phyloP scores from a whole-genome alignment of 2,888 invertebrate genomes.

The Priocnemis perturbator region DNA sequence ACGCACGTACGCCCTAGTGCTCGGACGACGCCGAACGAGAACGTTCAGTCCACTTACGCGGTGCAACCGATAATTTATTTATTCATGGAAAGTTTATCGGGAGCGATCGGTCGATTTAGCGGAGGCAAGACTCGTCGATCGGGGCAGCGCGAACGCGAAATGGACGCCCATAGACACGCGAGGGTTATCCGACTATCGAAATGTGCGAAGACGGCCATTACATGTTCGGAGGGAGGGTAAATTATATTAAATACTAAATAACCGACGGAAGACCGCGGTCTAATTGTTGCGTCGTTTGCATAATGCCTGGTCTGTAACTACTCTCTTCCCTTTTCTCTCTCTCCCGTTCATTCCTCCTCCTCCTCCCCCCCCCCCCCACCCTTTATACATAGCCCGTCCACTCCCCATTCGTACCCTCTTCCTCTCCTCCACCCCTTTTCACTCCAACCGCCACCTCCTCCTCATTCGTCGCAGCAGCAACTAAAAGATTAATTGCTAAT shows the following conservation, averaged over 20 bases:
- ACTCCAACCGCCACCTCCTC: constrained; percentile 29
- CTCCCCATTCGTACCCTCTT: constrained; percentile 24
- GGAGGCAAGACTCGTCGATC: constrained; percentile 3
- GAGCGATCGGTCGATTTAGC: constrained; percentile 1
- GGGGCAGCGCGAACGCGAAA: constrained; percentile 1
- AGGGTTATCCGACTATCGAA: constrained; percentile 13
- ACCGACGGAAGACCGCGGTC: constrained; percentile 62
- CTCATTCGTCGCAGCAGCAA: constrained; percentile 47
- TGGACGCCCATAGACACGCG: constrained; percentile 5
- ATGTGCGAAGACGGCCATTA: constrained; percentile 63
- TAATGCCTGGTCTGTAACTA: constrained; percentile 67
- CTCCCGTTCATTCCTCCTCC: constrained; percentile 27
- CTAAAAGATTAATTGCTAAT: constrained; percentile 68
- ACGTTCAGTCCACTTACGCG: too few species aligned
- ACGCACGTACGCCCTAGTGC: too few species aligned
- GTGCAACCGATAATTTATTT: not conserved
- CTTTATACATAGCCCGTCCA: constrained; percentile 4
- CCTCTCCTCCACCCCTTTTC: constrained; percentile 1
- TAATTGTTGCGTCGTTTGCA: constrained; percentile 72
- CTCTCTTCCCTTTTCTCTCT: constrained; percentile 47
- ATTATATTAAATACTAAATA: constrained; percentile 62
- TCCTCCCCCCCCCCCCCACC: not conserved
- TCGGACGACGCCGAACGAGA: too few species aligned
- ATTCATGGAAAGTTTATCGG: constrained; percentile 1
- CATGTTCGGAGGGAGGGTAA: constrained; percentile 24